Percentiles rank a stretch among this genome's conserved stretches.
Conservation (phyloP, 2,797 vertebrate genomes). For the Coccyzus lansbergi region DNA sequence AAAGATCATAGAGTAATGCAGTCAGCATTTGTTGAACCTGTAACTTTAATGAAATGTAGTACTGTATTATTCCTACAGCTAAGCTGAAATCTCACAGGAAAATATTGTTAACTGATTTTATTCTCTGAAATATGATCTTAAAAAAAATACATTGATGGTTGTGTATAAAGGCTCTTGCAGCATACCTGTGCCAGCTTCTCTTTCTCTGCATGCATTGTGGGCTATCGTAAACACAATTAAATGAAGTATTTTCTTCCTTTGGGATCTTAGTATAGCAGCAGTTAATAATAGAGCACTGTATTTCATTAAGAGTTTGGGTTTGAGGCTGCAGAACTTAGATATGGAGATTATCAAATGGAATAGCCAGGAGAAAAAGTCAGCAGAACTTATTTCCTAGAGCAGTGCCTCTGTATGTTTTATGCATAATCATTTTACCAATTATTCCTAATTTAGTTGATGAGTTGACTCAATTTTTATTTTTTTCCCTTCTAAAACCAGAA, state of each 20-base stretch:
- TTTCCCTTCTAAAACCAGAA: background rate
- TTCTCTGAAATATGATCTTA: conserved; percentile 31
- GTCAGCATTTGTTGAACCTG: conserved; percentile 55
- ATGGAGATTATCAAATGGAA: conserved; percentile 50
- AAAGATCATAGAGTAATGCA: conserved; percentile 13
- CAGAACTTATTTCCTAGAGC: conserved; percentile 34
- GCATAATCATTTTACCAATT: conserved; percentile 48
- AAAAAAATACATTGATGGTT: background rate
- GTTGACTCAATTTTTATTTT: background rate
- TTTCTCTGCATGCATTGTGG: background rate
- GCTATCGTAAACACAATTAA: conserved; percentile 54
- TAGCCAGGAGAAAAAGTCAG: conserved; percentile 56
- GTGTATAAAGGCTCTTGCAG: conserved; percentile 10
- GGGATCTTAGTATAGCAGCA: conserved; percentile 37
- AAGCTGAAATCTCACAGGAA: conserved; percentile 47
- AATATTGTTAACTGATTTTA: conserved; percentile 45
- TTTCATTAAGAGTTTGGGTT: conserved; percentile 59
- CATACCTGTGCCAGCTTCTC: background rate
- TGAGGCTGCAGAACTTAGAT: conserved; percentile 48
- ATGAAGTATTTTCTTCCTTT: conserved; percentile 58
- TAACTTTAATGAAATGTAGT: conserved; percentile 58
- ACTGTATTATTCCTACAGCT: conserved; percentile 52
- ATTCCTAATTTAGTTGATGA: conserved; percentile 48
- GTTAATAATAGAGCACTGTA: conserved; percentile 43
- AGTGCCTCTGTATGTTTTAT: background rate